phyloP scores from a whole-genome alignment of 30 jellyfish, hydroid and myxozoan genomes.

The Aurelia sp. region DNA sequence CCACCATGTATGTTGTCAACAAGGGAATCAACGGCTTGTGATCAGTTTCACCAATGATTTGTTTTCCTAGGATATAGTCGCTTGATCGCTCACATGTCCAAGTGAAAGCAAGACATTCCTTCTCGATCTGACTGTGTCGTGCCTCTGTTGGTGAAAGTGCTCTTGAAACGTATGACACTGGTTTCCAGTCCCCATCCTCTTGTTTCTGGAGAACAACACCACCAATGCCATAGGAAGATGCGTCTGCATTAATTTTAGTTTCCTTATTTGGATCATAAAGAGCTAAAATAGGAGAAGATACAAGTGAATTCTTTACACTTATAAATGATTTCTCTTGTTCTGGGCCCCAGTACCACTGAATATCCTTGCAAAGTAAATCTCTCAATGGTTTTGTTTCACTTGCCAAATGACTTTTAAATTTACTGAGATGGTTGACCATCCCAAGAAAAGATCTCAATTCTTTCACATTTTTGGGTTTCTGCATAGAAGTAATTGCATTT shows the following conservation, averaged over 20 bases:
- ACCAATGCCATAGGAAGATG: conserved; percentile 12
- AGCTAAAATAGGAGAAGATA: conserved; percentile 59
- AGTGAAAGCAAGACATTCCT: neutral
- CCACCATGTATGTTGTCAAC: too few relatives aligned
- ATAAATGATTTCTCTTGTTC: conserved; percentile 16
- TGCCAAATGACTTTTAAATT: conserved; percentile 44
- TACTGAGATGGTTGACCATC: neutral
- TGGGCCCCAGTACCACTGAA: too few relatives aligned
- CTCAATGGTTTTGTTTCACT: conserved; percentile 42
- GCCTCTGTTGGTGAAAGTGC: conserved; percentile 69
- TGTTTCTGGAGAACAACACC: conserved; percentile 56
- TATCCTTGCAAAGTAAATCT: conserved; percentile 41
- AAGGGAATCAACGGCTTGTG: too few relatives aligned
- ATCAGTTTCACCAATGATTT: too few relatives aligned
- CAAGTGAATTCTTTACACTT: conserved; percentile 36
- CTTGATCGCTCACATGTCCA: conserved; percentile 49
- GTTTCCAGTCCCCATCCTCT: conserved; percentile 58
- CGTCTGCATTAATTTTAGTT: neutral
- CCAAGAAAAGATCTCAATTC: conserved; percentile 46
- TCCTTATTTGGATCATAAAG: conserved; percentile 53
- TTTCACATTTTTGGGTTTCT: neutral
- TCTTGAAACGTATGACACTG: conserved; percentile 16
- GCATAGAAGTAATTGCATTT: too few relatives aligned
- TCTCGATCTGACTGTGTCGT: conserved; percentile 27
- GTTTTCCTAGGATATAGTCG: too few relatives aligned